Evolutionary conservation across 2,888 invertebrate genomes (phyloP), one percentile per base, ranked within the genome.

Genomic region (Auanema freiburgensis): DNA sequence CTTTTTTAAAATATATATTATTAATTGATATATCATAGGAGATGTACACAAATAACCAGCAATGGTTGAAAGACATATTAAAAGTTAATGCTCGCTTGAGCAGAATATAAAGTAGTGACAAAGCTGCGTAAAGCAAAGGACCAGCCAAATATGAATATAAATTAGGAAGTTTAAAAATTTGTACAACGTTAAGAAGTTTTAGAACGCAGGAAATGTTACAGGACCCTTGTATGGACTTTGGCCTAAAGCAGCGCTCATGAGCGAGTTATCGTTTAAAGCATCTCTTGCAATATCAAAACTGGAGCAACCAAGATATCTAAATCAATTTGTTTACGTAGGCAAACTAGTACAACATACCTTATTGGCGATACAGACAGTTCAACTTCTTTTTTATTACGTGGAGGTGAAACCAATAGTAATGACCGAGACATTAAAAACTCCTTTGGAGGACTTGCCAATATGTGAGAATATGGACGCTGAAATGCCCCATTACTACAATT

Each of bases 261-360:
- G 57, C 3, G 65, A 63, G 50, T 74, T 74, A 42, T 74, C 70
- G 50, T 66, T 65, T 4, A 74, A 52, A 11, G 74, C 74, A 24
- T 24, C 25, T n/a, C 41, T 16, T 12, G 59, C 65, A 14, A 55
- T 43, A 4, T 65, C 65, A 43, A 59, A 68, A 2, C 61, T 52
- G 42, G 41, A 23, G 21, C 63, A 63, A 3, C 43, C 24, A 24
- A 52, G 41, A 41, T 58, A 64, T 54, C 55, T 57, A 8, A 4
- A 42, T 41, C 16, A n/a, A 33, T 5, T 5, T 33, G 33, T 5
- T 33, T 5, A 33, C 46, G 3, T 16, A 21, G 16, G 8, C 3
- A 46, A 21, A 10, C 21, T 5, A 21, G 3, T 5, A 46, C 16
- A 3, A 6, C 46, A 18, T 16, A 46, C 46, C 46, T 46, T 16